phyloP scores from a whole-genome alignment of 2,113 vertebrate genomes.

The Scomber scombrus region DNA sequence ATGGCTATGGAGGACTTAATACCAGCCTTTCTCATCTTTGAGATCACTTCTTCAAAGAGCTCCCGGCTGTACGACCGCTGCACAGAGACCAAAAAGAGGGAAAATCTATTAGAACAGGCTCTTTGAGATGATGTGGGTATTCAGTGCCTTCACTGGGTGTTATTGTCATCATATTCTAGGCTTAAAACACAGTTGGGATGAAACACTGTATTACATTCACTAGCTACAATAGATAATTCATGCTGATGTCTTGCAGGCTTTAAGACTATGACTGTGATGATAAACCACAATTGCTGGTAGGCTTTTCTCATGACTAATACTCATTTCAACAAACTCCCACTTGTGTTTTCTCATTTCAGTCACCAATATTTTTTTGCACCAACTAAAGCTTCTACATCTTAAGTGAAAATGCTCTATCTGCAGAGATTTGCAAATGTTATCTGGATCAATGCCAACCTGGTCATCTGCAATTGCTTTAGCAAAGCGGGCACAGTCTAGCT shows the following conservation, averaged over 20 bases:
- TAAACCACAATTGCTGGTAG: slow-evolving; percentile 3
- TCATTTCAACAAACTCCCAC: background rate
- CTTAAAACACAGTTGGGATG: background rate
- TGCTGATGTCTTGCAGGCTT: background rate
- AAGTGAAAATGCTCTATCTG: background rate
- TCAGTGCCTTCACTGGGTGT: background rate
- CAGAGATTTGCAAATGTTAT: background rate
- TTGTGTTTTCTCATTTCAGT: background rate
- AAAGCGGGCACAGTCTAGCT: slow-evolving; percentile 97
- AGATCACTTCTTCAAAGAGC: slow-evolving; percentile 97
- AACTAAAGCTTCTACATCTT: background rate
- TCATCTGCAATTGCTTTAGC: slow-evolving; percentile 98
- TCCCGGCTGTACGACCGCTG: slow-evolving; percentile 98
- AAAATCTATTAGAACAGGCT: background rate
- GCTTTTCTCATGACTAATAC: slow-evolving; percentile 11
- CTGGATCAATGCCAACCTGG: slow-evolving; percentile 87
- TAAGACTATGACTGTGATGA: background rate
- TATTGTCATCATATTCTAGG: background rate
- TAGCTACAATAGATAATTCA: slow-evolving; percentile 14
- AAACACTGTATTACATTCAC: slow-evolving; percentile 5
- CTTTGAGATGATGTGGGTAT: background rate
- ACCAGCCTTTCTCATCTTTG: slow-evolving; percentile 98
- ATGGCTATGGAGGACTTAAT: slow-evolving; percentile 99
- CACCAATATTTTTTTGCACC: background rate
- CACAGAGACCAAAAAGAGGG: slow-evolving; percentile 2